Evolutionary conservation across 2,113 vertebrate genomes (phyloP), one percentile per base, ranked within the genome.

Genomic region (Oceanodroma tethys): DNA sequence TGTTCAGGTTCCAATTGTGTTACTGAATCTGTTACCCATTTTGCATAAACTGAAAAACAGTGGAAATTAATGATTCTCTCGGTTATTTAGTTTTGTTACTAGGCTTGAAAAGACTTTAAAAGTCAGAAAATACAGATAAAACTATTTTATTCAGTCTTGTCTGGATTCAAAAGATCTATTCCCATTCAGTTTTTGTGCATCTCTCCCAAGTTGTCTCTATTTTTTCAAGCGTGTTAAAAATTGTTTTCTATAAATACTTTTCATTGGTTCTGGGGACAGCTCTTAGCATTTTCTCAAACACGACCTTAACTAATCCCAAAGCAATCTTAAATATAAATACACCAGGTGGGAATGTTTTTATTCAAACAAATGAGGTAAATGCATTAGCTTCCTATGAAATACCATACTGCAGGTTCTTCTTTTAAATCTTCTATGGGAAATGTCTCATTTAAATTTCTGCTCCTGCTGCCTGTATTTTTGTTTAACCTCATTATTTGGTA

Each of bases 221-320:
- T 40, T 85, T 88, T 81, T 88, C 66, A 80, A 93, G 74, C 6
- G 5, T 19, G 25, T 82, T 85, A 76, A 92, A 88, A 86, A 72
- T 67, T 76, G 45, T 78, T 96, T 93, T 70, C 79, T 70, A 55
- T 68, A 86, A 92, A 92, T 83, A 88, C 27, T 80, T 94, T 82
- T 59, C 48, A 79, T 65, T 43, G 15, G 52, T 86, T 95, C 48
- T 92, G 21, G 25, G 50, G 66, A 68, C 85, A 95, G 66, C 40
- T 85, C 40, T 88, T 58, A 82, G 62, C 52, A 36, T 85, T 92
- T 90, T 85, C 66, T 87, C 45, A 40, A 68, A 47, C 12, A 29
- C 2, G 11, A 45, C 47, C 47, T 90, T 79, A 81, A 67, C 76
- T 75, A 79, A 90, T 90, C 85, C 65, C 78, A 85, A 92, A 94